Percentiles rank a stretch among this genome's conserved stretches.
These are phyloP conservation scores for Poeciliopsis presidionis DNA, from an alignment of 2,797 vertebrate species.

Conservation along the genomic window DNA sequence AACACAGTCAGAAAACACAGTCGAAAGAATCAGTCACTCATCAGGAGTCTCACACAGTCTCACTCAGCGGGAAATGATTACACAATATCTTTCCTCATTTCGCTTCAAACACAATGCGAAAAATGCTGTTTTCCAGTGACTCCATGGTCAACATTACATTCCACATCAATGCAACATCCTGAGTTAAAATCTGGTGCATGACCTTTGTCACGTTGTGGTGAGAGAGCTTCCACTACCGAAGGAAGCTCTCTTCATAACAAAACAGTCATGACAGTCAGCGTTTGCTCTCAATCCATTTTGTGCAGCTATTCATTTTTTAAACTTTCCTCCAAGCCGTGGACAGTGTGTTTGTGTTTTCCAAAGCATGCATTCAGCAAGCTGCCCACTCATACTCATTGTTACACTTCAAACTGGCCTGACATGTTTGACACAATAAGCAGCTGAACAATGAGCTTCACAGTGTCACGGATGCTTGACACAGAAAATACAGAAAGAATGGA, in stretches of 20 bases:
- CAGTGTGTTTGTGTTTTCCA: background rate
- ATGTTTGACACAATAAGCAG: background rate
- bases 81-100: constrained; percentile 9
- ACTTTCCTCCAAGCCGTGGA: constrained; percentile 3
- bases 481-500: background rate
- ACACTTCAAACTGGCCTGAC: constrained; percentile 5
- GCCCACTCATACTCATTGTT: constrained; percentile 12
- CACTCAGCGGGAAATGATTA: constrained; percentile 29
- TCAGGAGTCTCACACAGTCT: constrained; percentile 19
- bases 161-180: constrained; percentile 34
- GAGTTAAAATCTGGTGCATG: constrained; percentile 24
- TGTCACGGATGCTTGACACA: background rate
- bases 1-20: constrained; percentile 29
- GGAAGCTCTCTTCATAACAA: constrained; percentile 16
- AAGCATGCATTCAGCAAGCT: constrained; percentile 10
- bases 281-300: constrained; percentile 19
- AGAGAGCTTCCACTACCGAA: constrained; percentile 16
- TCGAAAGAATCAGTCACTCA: constrained; percentile 35
- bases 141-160: background rate
- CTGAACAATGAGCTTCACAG: background rate
- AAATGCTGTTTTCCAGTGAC: constrained; percentile 12
- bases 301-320: constrained; percentile 8
- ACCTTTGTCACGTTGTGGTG: constrained; percentile 30
- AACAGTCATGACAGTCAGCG: constrained; percentile 2
- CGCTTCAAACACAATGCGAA: constrained; percentile 5